Conservation (phyloP, 2,888 invertebrate genomes). For the Drosophila kuntzei region DNA sequence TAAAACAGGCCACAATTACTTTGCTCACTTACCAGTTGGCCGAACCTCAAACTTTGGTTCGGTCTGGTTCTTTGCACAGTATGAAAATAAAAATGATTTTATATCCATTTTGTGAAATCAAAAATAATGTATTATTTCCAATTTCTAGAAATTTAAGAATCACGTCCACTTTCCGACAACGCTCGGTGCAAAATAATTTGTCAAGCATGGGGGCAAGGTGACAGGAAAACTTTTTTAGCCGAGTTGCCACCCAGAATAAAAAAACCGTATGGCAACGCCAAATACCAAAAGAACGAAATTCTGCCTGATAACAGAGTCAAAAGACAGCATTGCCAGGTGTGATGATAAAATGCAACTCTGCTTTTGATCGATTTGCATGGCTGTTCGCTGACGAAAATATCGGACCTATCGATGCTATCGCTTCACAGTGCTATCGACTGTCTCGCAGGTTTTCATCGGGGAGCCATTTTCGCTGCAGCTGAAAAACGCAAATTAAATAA, state of each 20-base stretch:
- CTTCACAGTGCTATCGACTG: constrained; percentile 50
- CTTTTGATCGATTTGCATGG: constrained; percentile 5
- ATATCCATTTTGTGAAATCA: constrained; percentile 86
- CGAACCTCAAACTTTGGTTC: constrained; percentile 93
- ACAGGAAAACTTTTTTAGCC: neutral
- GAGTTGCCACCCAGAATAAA: too few relatives aligned
- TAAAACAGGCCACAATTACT: neutral
- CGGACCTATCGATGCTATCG: constrained; percentile 35
- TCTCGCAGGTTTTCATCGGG: constrained; percentile 59
- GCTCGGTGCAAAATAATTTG: neutral
- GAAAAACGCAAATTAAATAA: constrained; percentile 64
- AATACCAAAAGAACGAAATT: neutral
- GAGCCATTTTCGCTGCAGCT: constrained; percentile 65
- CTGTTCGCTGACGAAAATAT: constrained; percentile 10
- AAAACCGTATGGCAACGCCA: neutral
- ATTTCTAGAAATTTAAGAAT: neutral
- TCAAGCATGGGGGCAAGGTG: neutral
- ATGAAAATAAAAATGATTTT: constrained; percentile 96
- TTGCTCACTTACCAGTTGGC: constrained; percentile 89
- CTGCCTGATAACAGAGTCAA: too few relatives aligned
- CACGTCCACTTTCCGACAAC: neutral
- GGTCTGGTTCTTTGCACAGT: constrained; percentile 92
- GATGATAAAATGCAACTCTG: constrained; percentile 14
- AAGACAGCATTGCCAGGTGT: constrained; percentile 1
- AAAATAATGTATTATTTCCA: neutral